phyloP scores from a whole-genome alignment of 2,888 invertebrate genomes.

The Hydroisotoma schaefferi region DNA sequence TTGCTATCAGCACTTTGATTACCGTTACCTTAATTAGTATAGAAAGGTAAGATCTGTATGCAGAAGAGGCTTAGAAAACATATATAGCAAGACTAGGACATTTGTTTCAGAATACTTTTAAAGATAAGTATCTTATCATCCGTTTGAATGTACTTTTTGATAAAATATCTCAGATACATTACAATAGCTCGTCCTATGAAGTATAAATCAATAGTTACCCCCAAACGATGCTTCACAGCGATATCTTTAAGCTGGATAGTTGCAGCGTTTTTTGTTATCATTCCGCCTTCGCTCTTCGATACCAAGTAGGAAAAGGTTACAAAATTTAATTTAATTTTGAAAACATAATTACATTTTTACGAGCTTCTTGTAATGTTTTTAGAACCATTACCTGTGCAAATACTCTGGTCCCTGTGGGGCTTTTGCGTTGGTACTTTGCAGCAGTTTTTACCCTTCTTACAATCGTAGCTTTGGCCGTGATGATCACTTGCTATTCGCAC shows the following conservation, averaged over 20 bases:
- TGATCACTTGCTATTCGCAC: conserved; percentile 45
- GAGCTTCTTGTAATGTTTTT: neutral
- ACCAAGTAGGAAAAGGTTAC: conserved; percentile 32
- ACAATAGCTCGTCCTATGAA: conserved; percentile 48
- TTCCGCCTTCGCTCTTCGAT: conserved; percentile 40
- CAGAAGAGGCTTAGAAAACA: neutral
- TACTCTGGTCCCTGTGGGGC: conserved; percentile 37
- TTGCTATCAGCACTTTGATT: conserved; percentile 44
- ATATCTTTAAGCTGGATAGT: conserved; percentile 41
- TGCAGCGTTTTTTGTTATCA: conserved; percentile 37
- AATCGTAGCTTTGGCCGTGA: conserved; percentile 39
- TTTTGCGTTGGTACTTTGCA: conserved; percentile 41
- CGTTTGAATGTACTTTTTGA: neutral
- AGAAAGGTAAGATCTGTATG: conserved; percentile 46
- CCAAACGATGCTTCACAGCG: conserved; percentile 38
- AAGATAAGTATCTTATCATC: neutral
- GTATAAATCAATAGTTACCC: conserved; percentile 46
- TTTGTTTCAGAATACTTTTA: neutral
- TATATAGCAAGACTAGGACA: neutral
- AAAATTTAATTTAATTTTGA: neutral
- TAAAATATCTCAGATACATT: conserved; percentile 42
- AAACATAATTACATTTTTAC: conserved; percentile 1
- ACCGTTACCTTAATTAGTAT: conserved; percentile 45
- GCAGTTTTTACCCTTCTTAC: conserved; percentile 41
- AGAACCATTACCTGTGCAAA: neutral